Conservation (phyloP, 2,797 vertebrate species). For the Streptopelia turtur region DNA sequence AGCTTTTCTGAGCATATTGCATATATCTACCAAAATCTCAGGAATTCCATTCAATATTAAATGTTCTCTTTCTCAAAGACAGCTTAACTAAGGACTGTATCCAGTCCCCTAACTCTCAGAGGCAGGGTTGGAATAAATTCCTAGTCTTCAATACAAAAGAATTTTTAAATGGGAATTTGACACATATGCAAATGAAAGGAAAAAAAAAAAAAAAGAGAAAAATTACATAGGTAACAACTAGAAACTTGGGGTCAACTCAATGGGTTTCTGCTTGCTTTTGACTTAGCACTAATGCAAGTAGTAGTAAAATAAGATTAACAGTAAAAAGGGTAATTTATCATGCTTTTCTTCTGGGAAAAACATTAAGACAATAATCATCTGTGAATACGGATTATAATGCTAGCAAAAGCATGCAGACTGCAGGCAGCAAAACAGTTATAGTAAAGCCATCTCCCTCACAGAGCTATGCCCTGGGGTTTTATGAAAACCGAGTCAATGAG, state of each 20-base stretch:
- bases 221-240: neutral
- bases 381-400: neutral
- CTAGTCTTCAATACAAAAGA: neutral
- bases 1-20: neutral
- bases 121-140: neutral
- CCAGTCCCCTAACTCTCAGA: neutral
- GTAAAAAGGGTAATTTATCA: neutral
- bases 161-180: neutral
- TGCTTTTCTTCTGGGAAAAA: neutral
- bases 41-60: neutral
- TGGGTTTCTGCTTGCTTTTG: neutral
- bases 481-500: neutral
- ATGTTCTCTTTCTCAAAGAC: neutral
- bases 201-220: neutral
- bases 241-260: neutral
- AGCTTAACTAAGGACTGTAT: neutral
- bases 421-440: neutral
- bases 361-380: neutral
- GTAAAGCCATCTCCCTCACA: neutral
- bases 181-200: neutral
- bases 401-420: neutral
- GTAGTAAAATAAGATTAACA: neutral
- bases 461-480: neutral
- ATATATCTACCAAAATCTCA: neutral
- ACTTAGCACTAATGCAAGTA: neutral